Base-by-base conservation (phyloP, 2,113 vertebrate genomes). In the Brachyhypopomus gauderio region DNA sequence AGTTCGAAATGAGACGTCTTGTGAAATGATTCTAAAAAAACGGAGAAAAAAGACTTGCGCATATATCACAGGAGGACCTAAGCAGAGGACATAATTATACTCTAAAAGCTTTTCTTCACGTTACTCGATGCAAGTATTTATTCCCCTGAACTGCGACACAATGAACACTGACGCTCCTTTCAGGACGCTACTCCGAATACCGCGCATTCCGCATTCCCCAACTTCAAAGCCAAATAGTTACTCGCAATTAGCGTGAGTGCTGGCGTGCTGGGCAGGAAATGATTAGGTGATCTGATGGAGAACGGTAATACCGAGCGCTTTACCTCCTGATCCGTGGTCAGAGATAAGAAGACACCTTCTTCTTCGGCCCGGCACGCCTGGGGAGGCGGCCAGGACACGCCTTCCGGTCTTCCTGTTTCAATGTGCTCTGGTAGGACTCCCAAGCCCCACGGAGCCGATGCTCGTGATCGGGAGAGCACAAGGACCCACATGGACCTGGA, bases 161-260 rank as follows among this genome's bases (percentile, higher is more conserved):
- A 88, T 91, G 89, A 86, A 77, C 69, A 55, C 25, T 22, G 72
- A 82, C 19, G 81, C 36, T 78, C 60, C 36, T 82, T 87, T 83
- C 58, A 81, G 75, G 56, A 66, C 59, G 70, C 72, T 70, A 76
- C 48, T 67, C 83, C 23, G 45, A 84, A 85, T 85, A 63, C 84
- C 81, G 79, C 63, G 79, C n/a, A 84, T 85, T 86, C 78, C 83
- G 72, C 85, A 86, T 84, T 87, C 87, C 87, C 87, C 87, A 69
- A 91, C 90, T 89, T 92, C 88, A 92, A 91, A 90, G 88, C 80
- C 60, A 76, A 84, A 85, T 78, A 83, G 87, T 89, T 88, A 86
- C 86, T 88, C 79, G 59, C 80, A 56, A 86, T 87, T 83, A 74
- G 80, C 88, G 79, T 77, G 84, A 87, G 85, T 81, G 83, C 87